Conservation (phyloP, 2,888 invertebrate genomes). For the Crepidodera aurea region DNA sequence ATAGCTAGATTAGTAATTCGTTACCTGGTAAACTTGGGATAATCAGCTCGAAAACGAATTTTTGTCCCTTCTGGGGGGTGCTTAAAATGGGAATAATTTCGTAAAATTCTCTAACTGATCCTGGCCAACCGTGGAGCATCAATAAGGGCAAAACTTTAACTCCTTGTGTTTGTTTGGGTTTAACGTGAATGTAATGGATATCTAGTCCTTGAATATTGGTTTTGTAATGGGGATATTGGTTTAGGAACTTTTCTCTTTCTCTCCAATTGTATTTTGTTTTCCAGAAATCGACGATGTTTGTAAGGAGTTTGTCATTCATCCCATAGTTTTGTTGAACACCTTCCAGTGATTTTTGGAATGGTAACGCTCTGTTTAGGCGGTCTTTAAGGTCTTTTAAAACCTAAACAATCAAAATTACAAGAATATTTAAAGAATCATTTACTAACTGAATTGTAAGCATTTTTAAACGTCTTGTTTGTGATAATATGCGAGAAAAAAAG, state of each 20-base stretch:
- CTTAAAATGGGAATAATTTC: conserved; percentile 76
- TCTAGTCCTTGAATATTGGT: conserved; percentile 76
- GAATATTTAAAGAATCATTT: no score
- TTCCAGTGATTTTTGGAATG: conserved; percentile 67
- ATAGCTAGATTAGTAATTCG: no score
- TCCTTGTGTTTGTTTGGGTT: conserved; percentile 60
- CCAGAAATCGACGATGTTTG: conserved; percentile 80
- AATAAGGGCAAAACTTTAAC: conserved; percentile 70
- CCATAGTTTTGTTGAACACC: conserved; percentile 81
- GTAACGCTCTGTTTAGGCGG: conserved; percentile 63
- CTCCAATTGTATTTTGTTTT: conserved; percentile 74
- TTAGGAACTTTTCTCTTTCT: conserved; percentile 70
- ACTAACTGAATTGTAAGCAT: no score
- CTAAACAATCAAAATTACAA: no score
- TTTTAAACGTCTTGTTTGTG: no score
- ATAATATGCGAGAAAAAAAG: no score
- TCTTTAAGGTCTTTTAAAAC: conserved; percentile 65
- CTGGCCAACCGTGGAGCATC: conserved; percentile 90
- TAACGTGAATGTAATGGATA: conserved; percentile 66
- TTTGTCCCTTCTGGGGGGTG: conserved; percentile 59
- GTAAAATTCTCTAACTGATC: conserved; percentile 85
- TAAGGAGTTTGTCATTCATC: conserved; percentile 75
- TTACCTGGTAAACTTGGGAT: conserved; percentile 66
- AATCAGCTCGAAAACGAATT: conserved; percentile 73
- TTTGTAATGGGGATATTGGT: conserved; percentile 73